A percentile compares a stretch with the other conserved stretches of the same genome.
Evolutionary conservation across 1,140 invertebrate genomes (phyloP).

Genomic region (Penaeus indicus): DNA sequence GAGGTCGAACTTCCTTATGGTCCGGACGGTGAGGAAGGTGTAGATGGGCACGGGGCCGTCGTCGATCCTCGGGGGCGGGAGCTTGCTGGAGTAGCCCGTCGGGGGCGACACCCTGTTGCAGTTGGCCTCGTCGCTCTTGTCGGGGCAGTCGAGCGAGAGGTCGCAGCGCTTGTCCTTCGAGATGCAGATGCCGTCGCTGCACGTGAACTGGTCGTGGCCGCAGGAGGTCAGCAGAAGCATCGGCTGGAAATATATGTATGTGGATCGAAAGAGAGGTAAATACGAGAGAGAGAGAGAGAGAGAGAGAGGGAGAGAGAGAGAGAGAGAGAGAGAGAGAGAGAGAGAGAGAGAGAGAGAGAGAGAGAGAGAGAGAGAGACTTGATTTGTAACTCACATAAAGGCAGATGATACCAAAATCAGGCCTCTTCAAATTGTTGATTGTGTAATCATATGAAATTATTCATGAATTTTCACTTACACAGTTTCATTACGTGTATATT

Average conservation of each 20-base stretch:
- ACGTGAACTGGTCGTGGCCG: constrained; percentile 45
- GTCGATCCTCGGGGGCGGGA: constrained; percentile 27
- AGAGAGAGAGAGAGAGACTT: too few species aligned
- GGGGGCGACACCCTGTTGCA: constrained; percentile 19
- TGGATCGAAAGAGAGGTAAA: neutral
- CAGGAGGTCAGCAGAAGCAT: constrained; percentile 46
- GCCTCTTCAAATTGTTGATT: too few species aligned
- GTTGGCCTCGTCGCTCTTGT: constrained; percentile 53
- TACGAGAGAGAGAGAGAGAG: too few species aligned
- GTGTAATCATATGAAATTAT: too few species aligned
- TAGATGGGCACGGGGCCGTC: neutral
- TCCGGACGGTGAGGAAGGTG: constrained; percentile 40
- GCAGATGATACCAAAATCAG: too few species aligned
- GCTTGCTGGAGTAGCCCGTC: constrained; percentile 17
- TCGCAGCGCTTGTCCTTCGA: constrained; percentile 36
- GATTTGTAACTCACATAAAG: too few species aligned
- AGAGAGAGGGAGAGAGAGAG: too few species aligned
- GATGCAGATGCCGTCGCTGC: constrained; percentile 44
- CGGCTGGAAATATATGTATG: constrained; percentile 7
- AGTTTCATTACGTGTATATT: too few species aligned
- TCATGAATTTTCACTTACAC: too few species aligned
- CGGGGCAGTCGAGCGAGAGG: constrained; percentile 38
- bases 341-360: too few species aligned
- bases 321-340: too few species aligned
- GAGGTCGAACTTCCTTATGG: constrained; percentile 26